phyloP scores from a whole-genome alignment of 2,888 invertebrate species.

The Alitta virens region DNA sequence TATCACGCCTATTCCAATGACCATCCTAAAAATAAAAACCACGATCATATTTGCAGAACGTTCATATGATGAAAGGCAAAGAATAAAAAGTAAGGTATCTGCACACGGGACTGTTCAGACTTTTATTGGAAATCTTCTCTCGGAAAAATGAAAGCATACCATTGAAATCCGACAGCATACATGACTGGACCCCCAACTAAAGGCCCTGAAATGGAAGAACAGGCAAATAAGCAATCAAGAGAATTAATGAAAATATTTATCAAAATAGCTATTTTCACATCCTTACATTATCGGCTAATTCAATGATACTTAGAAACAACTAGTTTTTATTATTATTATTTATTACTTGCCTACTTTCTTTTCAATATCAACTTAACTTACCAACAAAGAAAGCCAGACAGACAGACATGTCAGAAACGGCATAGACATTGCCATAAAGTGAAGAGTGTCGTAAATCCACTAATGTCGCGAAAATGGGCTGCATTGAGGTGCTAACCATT shows the following conservation, averaged over 20 bases:
- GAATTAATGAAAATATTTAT: background rate
- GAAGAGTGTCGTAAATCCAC: conserved; percentile 25
- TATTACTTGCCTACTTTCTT: too few species aligned
- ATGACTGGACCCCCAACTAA: conserved; percentile 27
- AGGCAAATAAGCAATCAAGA: background rate
- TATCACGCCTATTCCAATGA: conserved; percentile 17
- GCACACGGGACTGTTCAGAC: background rate
- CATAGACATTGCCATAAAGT: conserved; percentile 30
- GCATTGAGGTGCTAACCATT: conserved; percentile 30
- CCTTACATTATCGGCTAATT: background rate
- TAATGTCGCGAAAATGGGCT: conserved; percentile 27
- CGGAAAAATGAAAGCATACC: conserved; percentile 9
- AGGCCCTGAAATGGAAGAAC: conserved; percentile 19
- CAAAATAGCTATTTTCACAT: background rate
- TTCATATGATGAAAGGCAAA: too few species aligned
- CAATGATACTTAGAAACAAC: too few species aligned
- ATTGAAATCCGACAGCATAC: conserved; percentile 23
- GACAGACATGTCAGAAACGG: conserved; percentile 31
- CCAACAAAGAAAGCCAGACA: conserved; percentile 29
- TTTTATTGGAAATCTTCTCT: background rate
- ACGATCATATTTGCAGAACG: too few species aligned
- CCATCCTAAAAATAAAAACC: conserved; percentile 16
- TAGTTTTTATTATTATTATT: too few species aligned
- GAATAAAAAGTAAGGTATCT: background rate
- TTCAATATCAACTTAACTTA: conserved; percentile 6